Evolutionary conservation across 1,140 invertebrate genomes (phyloP), one percentile per base, ranked within the genome.

Genomic region (Solenopsis fugax): DNA sequence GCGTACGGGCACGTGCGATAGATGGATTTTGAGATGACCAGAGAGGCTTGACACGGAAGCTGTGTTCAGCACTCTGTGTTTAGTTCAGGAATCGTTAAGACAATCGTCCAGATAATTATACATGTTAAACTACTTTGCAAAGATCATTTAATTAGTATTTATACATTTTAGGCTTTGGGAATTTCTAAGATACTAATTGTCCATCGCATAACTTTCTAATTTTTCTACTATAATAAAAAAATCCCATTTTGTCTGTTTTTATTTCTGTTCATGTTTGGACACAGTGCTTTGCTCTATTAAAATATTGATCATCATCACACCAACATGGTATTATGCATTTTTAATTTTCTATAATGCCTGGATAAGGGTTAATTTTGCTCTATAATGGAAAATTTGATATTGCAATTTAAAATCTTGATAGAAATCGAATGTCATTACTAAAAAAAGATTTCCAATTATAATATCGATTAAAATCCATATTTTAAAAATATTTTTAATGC

Each of bases 301-400:
- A 73, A 73, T 73, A 73, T 82, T 69, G 24, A 41, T 4, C 4
- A 34, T 58, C 52, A 81, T 69, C 29, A n/a, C 24, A 50, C 12
- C 64, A 41, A 85, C 69, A 58, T 85, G 56, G 78, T 73, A 48
- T 60, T 87, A 29, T 72, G 34, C 10, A 71, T 80, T 65, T 24
- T 64, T 67, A 62, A 85, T n/a, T 81, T 45, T 62, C 5, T 18
- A 77, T 45, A 82, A 58, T 89, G 84, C 87, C 87, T 92, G 90
- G 91, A 93, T 93, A 93, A 93, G 91, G 91, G 92, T 92, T 92
- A 87, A 76, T 87, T 77, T 85, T n/a, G n/a, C 12, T 78, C 12
- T 12, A 12, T 16, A 88, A 72, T 50, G 1, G 48, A 58, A 86
- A 80, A 24, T 62, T 48, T 60, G 29, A 13, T 29, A 37, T 54